These are phyloP conservation scores for Lycocerus yunnanus DNA, from an alignment of 2,888 invertebrate genomes.

Conservation along the genomic window DNA sequence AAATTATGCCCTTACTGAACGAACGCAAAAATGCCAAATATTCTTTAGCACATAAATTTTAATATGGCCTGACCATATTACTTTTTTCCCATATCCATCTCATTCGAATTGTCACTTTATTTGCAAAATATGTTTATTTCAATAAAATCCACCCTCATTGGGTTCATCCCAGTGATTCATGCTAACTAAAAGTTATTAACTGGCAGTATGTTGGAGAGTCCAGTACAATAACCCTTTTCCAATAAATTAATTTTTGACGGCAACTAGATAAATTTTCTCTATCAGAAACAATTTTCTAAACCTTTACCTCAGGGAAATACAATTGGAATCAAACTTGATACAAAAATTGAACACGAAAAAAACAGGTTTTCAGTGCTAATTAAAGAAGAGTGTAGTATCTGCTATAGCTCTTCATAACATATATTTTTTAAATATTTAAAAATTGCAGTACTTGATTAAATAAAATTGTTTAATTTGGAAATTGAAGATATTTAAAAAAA, in stretches of 20 bases:
- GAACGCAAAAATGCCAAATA: background rate
- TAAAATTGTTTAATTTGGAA: no score
- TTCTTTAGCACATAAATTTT: background rate
- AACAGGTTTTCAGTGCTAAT: background rate
- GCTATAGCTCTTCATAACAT: no score
- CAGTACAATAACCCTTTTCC: background rate
- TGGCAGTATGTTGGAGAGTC: background rate
- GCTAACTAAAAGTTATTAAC: background rate
- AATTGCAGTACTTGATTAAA: no score
- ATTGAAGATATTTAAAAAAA: no score
- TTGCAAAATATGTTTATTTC: no score
- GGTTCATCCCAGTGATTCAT: no score
- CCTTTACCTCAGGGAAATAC: background rate
- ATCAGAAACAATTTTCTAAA: background rate
- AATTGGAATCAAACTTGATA: background rate
- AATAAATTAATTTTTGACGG: background rate
- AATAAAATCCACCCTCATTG: no score
- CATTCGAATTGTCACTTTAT: no score
- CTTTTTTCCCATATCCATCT: background rate
- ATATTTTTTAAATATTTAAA: no score
- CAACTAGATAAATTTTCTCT: background rate
- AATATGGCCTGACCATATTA: background rate
- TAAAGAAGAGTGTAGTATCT: background rate
- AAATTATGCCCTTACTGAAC: background rate
- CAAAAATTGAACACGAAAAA: background rate